A percentile compares a stretch with the other conserved stretches of the same genome.
Evolutionary conservation across 2,113 vertebrate genomes (phyloP).

Genomic region (Pangasianodon gigas): DNA sequence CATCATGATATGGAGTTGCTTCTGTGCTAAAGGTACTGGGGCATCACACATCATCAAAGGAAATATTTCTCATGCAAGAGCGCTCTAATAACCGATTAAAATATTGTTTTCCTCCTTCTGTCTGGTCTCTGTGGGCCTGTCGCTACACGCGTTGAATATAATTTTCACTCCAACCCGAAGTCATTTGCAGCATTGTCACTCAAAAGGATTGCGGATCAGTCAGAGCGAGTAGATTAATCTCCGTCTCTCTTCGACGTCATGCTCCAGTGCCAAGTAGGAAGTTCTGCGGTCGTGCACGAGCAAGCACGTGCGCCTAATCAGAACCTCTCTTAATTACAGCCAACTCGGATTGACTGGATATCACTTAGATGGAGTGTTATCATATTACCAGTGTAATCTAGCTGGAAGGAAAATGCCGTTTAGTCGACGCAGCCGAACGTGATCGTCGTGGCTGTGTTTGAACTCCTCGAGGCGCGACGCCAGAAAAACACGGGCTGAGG

Average conservation of each 20-base stretch:
- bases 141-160: constrained; percentile 6
- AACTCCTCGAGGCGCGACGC: constrained; percentile 24
- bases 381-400: constrained; percentile 39
- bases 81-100: not conserved
- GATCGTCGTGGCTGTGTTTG: constrained; percentile 28
- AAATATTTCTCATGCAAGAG: not conserved
- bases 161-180: constrained; percentile 29
- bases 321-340: constrained; percentile 42
- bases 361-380: constrained; percentile 34
- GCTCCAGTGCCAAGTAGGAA: constrained; percentile 9
- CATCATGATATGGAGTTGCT: not conserved
- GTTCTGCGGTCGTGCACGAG: constrained; percentile 3
- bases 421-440: constrained; percentile 15
- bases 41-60: not conserved
- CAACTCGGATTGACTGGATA: constrained; percentile 32
- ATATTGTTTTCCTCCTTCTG: not conserved
- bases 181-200: constrained; percentile 42
- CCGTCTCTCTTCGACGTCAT: not conserved
- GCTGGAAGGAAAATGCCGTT: constrained; percentile 41
- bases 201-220: constrained; percentile 30
- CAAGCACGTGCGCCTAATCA: constrained; percentile 30
- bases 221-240: constrained; percentile 30
- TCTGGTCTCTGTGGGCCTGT: not conserved
- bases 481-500: constrained; percentile 40
- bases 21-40: not conserved